A percentile compares a stretch with the other conserved stretches of the same genome.
Evolutionary conservation across 1,140 invertebrate genomes (phyloP).

Genomic region (Drosophila takahashii): DNA sequence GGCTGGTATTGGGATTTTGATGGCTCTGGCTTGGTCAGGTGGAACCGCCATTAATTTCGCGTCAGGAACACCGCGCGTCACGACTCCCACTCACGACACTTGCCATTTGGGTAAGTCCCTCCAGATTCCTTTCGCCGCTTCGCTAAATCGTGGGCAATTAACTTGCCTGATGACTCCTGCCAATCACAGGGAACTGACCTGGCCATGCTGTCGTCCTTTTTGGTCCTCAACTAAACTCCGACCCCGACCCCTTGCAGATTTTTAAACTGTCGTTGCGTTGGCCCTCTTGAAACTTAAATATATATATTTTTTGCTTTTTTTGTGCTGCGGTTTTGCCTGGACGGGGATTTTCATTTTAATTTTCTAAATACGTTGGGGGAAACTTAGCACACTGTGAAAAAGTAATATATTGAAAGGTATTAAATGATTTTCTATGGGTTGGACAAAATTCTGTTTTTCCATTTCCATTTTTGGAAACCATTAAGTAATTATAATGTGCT

Average conservation of each 20-base stretch:
- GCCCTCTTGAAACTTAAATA: slow-evolving; percentile 20
- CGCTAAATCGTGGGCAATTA: slow-evolving; percentile 80
- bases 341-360: slow-evolving; percentile 72
- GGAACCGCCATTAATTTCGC: slow-evolving; percentile 37
- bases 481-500: too few relatives aligned
- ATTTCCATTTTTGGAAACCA: too few relatives aligned
- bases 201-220: slow-evolving; percentile 34
- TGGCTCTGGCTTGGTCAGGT: slow-evolving; percentile 16
- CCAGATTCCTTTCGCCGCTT: slow-evolving; percentile 30
- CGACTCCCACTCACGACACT: slow-evolving; percentile 9
- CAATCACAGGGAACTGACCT: slow-evolving; percentile 72
- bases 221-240: slow-evolving; percentile 2
- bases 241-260: slow-evolving; percentile 7
- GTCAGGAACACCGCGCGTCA: slow-evolving; percentile 43
- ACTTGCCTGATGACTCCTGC: slow-evolving; percentile 78
- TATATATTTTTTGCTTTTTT: slow-evolving; percentile 9
- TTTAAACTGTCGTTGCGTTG: slow-evolving; percentile 49
- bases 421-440: background rate
- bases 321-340: slow-evolving; percentile 42
- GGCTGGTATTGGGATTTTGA: background rate
- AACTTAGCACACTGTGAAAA: slow-evolving; percentile 2
- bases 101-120: slow-evolving; percentile 6
- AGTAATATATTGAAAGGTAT: too few relatives aligned
- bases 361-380: slow-evolving; percentile 65
- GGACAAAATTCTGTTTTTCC: background rate